Conservation (phyloP, 2,113 vertebrate genomes). For the Hemiprocne comata region DNA sequence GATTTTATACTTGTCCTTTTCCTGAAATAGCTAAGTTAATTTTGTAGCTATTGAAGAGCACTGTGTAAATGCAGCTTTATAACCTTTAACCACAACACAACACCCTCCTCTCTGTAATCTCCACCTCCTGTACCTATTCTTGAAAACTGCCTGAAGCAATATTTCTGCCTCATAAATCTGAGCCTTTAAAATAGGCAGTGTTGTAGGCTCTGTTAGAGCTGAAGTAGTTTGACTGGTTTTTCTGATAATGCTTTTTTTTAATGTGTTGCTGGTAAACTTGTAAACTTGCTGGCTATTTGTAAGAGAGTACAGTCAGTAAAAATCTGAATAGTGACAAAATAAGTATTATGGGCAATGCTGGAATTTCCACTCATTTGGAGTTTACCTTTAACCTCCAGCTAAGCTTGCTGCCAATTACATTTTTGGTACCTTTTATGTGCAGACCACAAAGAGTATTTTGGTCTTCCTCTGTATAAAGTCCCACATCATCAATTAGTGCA, state of each 20-base stretch:
- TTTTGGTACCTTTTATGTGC: neutral
- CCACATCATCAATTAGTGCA: neutral
- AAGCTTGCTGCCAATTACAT: neutral
- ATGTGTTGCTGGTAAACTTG: conserved; percentile 15
- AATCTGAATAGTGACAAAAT: neutral
- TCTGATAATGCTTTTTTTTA: neutral
- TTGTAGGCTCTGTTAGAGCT: neutral
- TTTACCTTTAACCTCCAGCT: neutral
- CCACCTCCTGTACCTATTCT: conserved; percentile 27
- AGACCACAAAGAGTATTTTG: neutral
- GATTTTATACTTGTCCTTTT: conserved; percentile 5
- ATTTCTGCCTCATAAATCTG: conserved; percentile 37
- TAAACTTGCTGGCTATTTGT: too few relatives aligned
- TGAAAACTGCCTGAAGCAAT: conserved; percentile 27
- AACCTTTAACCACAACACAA: conserved; percentile 36
- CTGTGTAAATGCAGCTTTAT: conserved; percentile 2
- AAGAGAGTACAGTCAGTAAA: neutral
- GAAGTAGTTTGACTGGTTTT: neutral
- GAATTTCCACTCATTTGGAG: neutral
- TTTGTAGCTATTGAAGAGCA: conserved; percentile 31
- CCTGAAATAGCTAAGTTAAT: conserved; percentile 54
- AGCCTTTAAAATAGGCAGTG: neutral
- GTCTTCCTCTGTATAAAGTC: neutral
- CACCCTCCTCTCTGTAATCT: neutral
- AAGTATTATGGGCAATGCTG: neutral